Base-by-base conservation (phyloP, 2,888 invertebrate genomes). In the Adelognathus sp. region DNA sequence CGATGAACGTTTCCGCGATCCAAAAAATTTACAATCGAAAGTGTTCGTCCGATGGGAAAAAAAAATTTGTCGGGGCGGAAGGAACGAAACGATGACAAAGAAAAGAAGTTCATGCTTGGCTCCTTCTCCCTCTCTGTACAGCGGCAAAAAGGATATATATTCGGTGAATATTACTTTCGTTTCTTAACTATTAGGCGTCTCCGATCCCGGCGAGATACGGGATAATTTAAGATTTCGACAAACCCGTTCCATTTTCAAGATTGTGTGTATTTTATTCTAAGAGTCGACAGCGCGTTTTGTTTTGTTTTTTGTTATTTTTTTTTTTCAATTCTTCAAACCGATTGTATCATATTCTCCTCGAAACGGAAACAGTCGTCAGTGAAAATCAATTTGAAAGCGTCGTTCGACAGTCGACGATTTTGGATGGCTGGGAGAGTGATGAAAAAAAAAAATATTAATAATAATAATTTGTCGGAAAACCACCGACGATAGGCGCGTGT, bases 401-500 rank as follows among this genome's bases (percentile, higher is more conserved):
- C 52, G 41, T 69, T 24, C 29, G 16, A 61, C 27, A 11, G 18
- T 70, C 41, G 36, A 54, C 73, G 58, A 52, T 58, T 31, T 27
- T 36, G 41, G 27, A 29, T 36, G 18, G 5, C 21, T 5, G 9
- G 18, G 27, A 18, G 41, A 24, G 27, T 21, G 39, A 16, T 39
- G 21, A 24, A 27, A 46, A 18, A 24, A 14, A 52, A 54, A 56
- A 72, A n/a, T n/a, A n/a, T n/a, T n/a, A n/a, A n/a, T n/a, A n/a
- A n/a, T n/a, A 31, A 33, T 21, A 50, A 41, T 50, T 3, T 31
- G 11, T 33, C n/a, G 31, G 56, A 52, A 61, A 77, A 79, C 79
- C 79, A 82, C 79, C 82, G 81, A 76, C 81, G 72, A 82, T 66
- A 76, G 64, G 39, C 50, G 31, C 56, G 31, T 11, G 50, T 18